A percentile compares a stretch with the other conserved stretches of the same genome.
These are phyloP conservation scores for Leptodirus hochenwartii DNA, from an alignment of 2,888 invertebrate species.

Conservation along the genomic window DNA sequence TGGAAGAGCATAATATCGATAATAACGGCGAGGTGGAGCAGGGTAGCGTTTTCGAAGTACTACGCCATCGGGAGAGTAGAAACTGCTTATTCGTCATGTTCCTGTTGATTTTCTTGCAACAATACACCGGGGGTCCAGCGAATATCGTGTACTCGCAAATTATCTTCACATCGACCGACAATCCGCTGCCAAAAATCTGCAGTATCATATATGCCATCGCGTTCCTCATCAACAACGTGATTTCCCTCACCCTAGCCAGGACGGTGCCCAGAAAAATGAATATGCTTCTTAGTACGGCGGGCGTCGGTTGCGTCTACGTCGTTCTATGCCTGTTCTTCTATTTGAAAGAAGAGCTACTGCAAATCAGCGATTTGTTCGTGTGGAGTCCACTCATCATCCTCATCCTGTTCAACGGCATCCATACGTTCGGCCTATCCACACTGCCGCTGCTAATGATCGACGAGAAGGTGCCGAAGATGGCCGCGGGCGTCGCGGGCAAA, in stretches of 20 bases:
- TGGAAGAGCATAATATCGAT: slow-evolving; percentile 7
- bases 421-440: slow-evolving; percentile 13
- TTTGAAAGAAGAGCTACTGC: slow-evolving; percentile 10
- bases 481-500: slow-evolving; percentile 11
- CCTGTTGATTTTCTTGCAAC: slow-evolving; percentile 13
- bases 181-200: slow-evolving; percentile 13
- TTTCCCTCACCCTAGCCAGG: slow-evolving; percentile 11
- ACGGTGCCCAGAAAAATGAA: slow-evolving; percentile 12
- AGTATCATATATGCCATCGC: slow-evolving; percentile 12
- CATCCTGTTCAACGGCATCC: slow-evolving; percentile 14
- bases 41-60: slow-evolving; percentile 5
- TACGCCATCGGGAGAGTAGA: slow-evolving; percentile 9
- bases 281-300: slow-evolving; percentile 9
- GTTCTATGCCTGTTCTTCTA: slow-evolving; percentile 12
- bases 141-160: slow-evolving; percentile 15
- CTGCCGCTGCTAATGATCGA: slow-evolving; percentile 12
- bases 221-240: slow-evolving; percentile 10
- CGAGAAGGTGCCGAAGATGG: slow-evolving; percentile 12
- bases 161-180: slow-evolving; percentile 12
- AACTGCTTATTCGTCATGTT: slow-evolving; percentile 13
- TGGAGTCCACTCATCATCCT: slow-evolving; percentile 14
- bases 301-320: slow-evolving; percentile 8
- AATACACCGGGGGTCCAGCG: slow-evolving; percentile 14
- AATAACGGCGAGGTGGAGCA: slow-evolving; percentile 6
- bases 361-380: slow-evolving; percentile 10